phyloP scores from a whole-genome alignment of 2,888 invertebrate species.

The Nineta flava region DNA sequence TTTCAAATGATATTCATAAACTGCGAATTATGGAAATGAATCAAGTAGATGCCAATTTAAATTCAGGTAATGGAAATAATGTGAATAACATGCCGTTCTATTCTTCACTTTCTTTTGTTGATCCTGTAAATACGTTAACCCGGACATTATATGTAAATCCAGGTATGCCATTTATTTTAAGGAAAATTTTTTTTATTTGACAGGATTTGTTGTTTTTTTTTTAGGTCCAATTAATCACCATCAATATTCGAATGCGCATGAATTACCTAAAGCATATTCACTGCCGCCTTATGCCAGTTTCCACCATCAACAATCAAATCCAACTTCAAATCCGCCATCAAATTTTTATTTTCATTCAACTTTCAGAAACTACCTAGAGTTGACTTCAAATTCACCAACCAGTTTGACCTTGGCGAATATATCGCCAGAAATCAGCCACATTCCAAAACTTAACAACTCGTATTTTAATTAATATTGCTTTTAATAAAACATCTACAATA shows the following conservation, averaged over 20 bases:
- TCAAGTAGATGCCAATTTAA: no score
- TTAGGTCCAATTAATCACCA: neutral
- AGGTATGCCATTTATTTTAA: neutral
- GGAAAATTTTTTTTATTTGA: neutral
- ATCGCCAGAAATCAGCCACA: no score
- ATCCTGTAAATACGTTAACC: neutral
- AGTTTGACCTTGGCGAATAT: no score
- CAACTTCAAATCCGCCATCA: neutral
- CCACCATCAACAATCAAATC: no score
- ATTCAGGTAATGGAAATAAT: neutral
- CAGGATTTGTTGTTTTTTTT: neutral
- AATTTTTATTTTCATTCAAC: neutral
- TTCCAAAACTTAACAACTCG: no score
- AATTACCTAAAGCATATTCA: neutral
- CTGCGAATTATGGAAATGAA: no score
- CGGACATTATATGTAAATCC: constrained; percentile 1
- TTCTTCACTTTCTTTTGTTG: neutral
- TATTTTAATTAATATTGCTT: no score
- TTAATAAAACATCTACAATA: no score
- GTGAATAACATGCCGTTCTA: neutral
- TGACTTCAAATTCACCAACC: neutral
- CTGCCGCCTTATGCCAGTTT: neutral
- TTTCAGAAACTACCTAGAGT: neutral
- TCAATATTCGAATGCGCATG: neutral
- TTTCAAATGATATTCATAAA: neutral